These are phyloP conservation scores for Epizoanthus illoricatus DNA, from an alignment of 92 coral and sea anemone species.

Conservation along the genomic window DNA sequence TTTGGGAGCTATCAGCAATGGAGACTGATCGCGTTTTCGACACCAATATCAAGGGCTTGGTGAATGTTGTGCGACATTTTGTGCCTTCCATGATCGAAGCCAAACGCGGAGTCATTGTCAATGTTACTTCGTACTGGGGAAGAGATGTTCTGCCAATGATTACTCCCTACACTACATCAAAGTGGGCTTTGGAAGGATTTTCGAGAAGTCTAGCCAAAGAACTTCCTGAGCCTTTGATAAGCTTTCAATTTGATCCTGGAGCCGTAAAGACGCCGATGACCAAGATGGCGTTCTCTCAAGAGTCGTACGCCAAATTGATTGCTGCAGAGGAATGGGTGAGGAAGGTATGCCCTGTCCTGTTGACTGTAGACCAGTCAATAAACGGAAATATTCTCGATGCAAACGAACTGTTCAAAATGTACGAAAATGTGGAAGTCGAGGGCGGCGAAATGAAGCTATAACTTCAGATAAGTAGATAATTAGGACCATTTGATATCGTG, in stretches of 20 bases:
- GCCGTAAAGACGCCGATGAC: constrained; percentile 21
- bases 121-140: constrained; percentile 33
- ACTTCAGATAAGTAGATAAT: too few species aligned
- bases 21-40: constrained; percentile 37
- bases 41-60: constrained; percentile 29
- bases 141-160: constrained; percentile 8
- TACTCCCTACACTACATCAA: not conserved
- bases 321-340: constrained; percentile 25
- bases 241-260: constrained; percentile 43
- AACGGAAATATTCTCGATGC: constrained; percentile 19
- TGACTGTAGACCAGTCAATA: constrained; percentile 1
- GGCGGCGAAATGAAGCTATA: not conserved
- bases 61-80: constrained; percentile 32
- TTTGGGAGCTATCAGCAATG: constrained; percentile 14
- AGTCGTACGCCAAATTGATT: not conserved
- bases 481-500: too few species aligned
- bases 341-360: constrained; percentile 26
- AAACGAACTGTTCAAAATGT: not conserved
- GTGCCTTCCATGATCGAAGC: constrained; percentile 23
- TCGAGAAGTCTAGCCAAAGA: constrained; percentile 21
- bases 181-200: constrained; percentile 46
- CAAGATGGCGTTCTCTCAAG: not conserved
- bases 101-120: constrained; percentile 22
- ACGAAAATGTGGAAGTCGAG: not conserved
- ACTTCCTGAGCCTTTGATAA: constrained; percentile 28